Evolutionary conservation across 2,113 vertebrate genomes (phyloP).

Genomic region (Eurystomus gularis): DNA sequence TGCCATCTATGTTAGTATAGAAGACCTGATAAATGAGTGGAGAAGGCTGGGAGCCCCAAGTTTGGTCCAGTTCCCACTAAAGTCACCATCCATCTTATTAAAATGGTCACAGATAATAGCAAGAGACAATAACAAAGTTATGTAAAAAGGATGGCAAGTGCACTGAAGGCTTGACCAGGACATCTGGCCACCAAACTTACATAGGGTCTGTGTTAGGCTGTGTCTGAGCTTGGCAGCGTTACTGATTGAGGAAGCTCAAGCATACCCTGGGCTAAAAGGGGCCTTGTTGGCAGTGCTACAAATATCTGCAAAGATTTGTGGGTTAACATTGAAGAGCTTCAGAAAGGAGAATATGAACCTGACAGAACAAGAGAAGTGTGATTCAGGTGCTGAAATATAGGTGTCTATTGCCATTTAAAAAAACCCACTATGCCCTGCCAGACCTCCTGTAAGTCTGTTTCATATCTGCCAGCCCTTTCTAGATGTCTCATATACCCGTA

Average conservation of each 20-base stretch:
- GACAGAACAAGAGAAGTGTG: not conserved
- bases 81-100: not conserved
- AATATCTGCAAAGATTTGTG: not conserved
- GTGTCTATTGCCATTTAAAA: not conserved
- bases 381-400: not conserved
- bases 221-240: rapidly evolving
- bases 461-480: not conserved
- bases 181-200: not conserved
- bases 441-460: not conserved
- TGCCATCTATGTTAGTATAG: not conserved
- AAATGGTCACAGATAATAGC: not conserved
- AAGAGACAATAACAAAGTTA: not conserved
- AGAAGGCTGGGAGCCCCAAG: not conserved
- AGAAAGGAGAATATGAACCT: not conserved
- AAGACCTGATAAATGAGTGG: not conserved
- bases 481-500: not conserved
- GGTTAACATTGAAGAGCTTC: not conserved
- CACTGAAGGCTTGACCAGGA: not conserved
- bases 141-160: not conserved
- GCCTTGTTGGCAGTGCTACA: not conserved
- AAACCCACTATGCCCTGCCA: not conserved
- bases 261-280: not conserved
- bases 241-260: not conserved
- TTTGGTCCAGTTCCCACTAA: not conserved
- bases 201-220: not conserved